Evolutionary conservation across 2,113 vertebrate species (phyloP), one percentile per base, ranked within the genome.

Genomic region (Trichomycterus rosablanca): DNA sequence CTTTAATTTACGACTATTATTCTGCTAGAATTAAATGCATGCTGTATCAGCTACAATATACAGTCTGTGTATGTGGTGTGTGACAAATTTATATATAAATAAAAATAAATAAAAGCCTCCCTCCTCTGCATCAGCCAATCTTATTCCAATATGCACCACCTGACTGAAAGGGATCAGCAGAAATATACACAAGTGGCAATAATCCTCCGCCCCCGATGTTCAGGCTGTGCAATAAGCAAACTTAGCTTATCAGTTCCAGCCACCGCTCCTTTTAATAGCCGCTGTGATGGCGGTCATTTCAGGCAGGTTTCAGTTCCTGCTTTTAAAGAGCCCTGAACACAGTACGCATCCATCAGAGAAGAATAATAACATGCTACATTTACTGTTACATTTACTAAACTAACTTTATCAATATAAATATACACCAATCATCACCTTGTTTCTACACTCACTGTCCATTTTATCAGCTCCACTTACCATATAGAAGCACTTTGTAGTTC

Each of bases 121-220:
- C 78, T 77, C 72, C 74, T 82, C 77, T 72, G 78, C 81, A 82
- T 62, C 83, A 79, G 82, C 80, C 76, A 66, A 78, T 77, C 77
- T n/a, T 80, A 81, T 84, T 84, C 74, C 83, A 84, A 82, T 74
- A 81, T 76, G 45, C 75, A 74, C 74, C 81, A 80, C 81, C 75
- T 86, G 85, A 84, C 76, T 80, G 78, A 73, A 78, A 75, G 80
- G 82, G 81, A 83, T 87, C 83, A 86, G 83, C 87, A 84, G 77
- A 86, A 86, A 86, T 77, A 80, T 78, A 82, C 68, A 74, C 71
- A 85, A 78, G 80, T 64, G 80, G 80, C 79, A 83, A 81, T 87
- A 88, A 86, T 85, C 81, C 83, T 79, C 63, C 64, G 63, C 63
- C 68, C 63, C 75, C 67, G 56, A 82, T 78, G 79, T 74, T 79